Evolutionary conservation across 2,797 vertebrate genomes (phyloP), one percentile per base, ranked within the genome.

Genomic region (Sebastes nivosus): DNA sequence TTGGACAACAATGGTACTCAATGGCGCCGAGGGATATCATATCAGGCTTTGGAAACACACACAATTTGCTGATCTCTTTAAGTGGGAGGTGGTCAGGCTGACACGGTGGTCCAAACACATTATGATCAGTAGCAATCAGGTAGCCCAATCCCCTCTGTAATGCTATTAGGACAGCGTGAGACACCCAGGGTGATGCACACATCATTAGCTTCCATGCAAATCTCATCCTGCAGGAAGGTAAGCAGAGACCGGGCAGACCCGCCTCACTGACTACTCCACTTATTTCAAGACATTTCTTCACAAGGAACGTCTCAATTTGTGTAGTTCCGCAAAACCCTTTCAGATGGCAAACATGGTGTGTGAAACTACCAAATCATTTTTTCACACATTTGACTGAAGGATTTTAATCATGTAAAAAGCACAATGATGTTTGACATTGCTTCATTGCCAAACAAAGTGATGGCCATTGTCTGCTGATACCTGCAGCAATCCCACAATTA

Each of bases 61-160:
- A 9, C 14, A 18, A n/a, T 11, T 73, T 80, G 76, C 82, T 70
- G 34, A 82, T 85, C 79, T 67, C 54, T 50, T 90, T 90, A 79
- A 34, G 50, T 30, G 52, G 34, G 66, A 75, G 22, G 79, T 63
- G 85, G 82, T 87, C 80, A 70, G 27, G 12, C 77, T 84, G 70
- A 80, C 85, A 70, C 72, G 71, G 30, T 34, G 83, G 85, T 90
- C 87, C 77, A 86, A 90, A 90, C 81, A 66, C 59, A 86, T 87
- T 83, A 89, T 25, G 75, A 72, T 80, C 82, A 79, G 77, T 80
- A 86, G 77, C 69, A 84, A 29, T 89, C 90, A 84, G 74, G 72
- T 70, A 25, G 73, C 46, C 61, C 88, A 83, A 72, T 87, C 87
- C 83, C 69, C 73, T 70, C 63, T 30, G 67, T 90, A 87, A 90